phyloP scores from a whole-genome alignment of 2,888 invertebrate genomes.

The Ectropis crepuscularia region DNA sequence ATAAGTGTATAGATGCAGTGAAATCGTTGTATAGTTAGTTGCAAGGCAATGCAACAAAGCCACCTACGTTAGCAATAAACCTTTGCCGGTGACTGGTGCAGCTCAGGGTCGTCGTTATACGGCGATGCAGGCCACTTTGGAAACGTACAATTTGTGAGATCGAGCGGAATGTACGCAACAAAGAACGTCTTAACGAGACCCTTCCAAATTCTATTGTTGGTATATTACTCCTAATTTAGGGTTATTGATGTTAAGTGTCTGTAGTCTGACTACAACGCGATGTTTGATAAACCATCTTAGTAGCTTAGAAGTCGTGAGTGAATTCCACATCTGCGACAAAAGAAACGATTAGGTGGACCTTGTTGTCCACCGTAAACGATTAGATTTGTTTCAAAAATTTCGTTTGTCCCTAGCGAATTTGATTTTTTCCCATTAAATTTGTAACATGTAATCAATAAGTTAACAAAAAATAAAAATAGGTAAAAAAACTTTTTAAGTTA shows the following conservation, averaged over 20 bases:
- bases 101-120: conserved; percentile 55
- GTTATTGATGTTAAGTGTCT: background rate
- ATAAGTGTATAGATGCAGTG: conserved; percentile 16
- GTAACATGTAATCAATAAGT: no score
- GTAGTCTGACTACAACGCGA: no score
- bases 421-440: no score
- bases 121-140: conserved; percentile 52
- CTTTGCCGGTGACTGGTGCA: conserved; percentile 50
- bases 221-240: background rate
- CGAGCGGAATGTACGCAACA: conserved; percentile 36
- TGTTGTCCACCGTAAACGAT: no score
- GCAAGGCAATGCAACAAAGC: conserved; percentile 43
- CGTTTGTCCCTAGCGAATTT: no score
- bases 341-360: no score
- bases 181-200: background rate
- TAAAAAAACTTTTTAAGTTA: no score
- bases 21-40: conserved; percentile 40
- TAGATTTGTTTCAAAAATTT: no score
- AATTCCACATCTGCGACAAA: no score
- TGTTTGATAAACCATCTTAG: no score
- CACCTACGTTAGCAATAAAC: conserved; percentile 51
- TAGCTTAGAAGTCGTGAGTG: no score
- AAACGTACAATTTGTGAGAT: conserved; percentile 43
- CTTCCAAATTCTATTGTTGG: conserved; percentile 4
- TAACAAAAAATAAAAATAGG: no score